Base-by-base conservation (phyloP, 2,113 vertebrate species). In the Colistium nudipinnis region DNA sequence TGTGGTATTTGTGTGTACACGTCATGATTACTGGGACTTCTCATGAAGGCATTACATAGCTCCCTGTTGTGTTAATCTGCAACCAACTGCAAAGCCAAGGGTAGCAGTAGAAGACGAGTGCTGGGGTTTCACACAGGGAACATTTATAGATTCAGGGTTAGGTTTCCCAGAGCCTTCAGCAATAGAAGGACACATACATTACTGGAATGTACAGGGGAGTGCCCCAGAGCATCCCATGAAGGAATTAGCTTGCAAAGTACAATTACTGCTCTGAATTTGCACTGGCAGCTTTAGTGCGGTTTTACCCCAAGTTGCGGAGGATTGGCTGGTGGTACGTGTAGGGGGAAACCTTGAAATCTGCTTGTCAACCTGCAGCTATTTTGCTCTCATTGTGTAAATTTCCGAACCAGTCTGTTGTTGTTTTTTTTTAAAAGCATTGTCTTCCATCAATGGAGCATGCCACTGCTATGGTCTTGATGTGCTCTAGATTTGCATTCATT, bases 121-220 rank as follows among this genome's bases (percentile, higher is more conserved):
- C 41, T 22, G 59, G 51, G 7, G 8, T 45, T 74, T 62, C 13
- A 19, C 52, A 38, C 6, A 1, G 24, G 45, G 47, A 20, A 25
- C 62, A 76, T 79, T 73, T 81, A 68, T 62, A 69, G 68, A 73
- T 59, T 70, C 8, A 2, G 76, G 31, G 16, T 48, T 52, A 17
- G 54, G 16, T 62, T 52, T 52, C 44, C 62, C 3, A 1, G 16
- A 17, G 68, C 70, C 47, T 47, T 36, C 41, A 30, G 67, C 43
- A 20, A 28, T 14, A 12, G 59, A 41, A n/a, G 27, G 64, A 56
- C 62, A 10, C 6, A 6, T 49, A 11, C 13, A 16, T 17, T 14
- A 17, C 5, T 41, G 36, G 36, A 38, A 1, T 17, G 16, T 14
- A 6, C 13, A 1, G 1, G 20, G 35, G 0, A 27, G 55, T 3